phyloP scores from a whole-genome alignment of 2,888 invertebrate species.

The Lithodes maja region DNA sequence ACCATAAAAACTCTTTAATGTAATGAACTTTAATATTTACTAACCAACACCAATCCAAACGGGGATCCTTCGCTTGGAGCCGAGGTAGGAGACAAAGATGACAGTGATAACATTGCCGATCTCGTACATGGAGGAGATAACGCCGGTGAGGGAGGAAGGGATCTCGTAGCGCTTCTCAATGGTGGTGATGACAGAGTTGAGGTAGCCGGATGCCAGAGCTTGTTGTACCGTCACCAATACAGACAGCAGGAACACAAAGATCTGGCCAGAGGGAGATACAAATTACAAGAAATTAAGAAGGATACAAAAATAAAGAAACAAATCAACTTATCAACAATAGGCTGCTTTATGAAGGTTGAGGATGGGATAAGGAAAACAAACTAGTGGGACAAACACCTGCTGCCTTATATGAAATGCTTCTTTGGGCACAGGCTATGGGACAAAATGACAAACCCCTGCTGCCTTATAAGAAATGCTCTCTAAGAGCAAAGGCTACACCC shows the following conservation, averaged over 20 bases:
- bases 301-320: too few species aligned
- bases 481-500: too few species aligned
- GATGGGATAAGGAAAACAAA: too few species aligned
- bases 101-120: constrained; percentile 96
- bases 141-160: constrained; percentile 92
- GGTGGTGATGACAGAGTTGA: constrained; percentile 96
- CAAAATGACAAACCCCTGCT: too few species aligned
- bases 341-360: too few species aligned
- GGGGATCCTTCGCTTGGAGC: constrained; percentile 92
- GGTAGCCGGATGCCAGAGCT: constrained; percentile 92
- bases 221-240: constrained; percentile 93
- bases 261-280: constrained; percentile 76
- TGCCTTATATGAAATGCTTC: too few species aligned
- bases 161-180: constrained; percentile 95
- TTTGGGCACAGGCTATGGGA: too few species aligned
- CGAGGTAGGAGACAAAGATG: constrained; percentile 96
- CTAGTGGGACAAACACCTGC: too few species aligned
- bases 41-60: constrained; percentile 95
- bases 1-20: too few species aligned
- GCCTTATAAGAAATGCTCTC: too few species aligned
- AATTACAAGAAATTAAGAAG: too few species aligned
- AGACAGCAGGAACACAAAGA: constrained; percentile 91
- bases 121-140: constrained; percentile 94
- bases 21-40: background rate
- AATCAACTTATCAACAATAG: too few species aligned